A percentile compares a stretch with the other conserved stretches of the same genome.
Evolutionary conservation across 64 coral and sea anemone species (phyloP).

Genomic region (Stichodactyla mertensii): DNA sequence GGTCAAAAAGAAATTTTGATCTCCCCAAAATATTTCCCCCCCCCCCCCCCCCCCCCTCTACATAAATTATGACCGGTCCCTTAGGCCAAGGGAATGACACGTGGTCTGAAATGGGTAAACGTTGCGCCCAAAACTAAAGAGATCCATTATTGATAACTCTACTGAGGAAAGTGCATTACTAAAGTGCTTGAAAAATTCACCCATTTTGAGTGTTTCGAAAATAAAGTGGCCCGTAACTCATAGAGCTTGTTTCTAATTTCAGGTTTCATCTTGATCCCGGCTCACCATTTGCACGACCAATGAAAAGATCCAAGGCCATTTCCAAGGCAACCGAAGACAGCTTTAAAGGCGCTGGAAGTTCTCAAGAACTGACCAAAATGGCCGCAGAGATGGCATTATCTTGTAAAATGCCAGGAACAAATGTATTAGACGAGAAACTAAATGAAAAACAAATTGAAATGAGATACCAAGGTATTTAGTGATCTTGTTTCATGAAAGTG

Average conservation of each 20-base stretch:
- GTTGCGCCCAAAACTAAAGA: too few relatives aligned
- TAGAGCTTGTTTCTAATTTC: not conserved
- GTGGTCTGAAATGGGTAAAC: too few relatives aligned
- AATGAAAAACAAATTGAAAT: slow-evolving; percentile 64
- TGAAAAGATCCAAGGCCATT: slow-evolving; percentile 51
- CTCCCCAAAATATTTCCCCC: too few relatives aligned
- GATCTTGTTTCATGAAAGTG: too few relatives aligned
- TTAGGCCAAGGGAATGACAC: too few relatives aligned
- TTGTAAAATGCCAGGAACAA: slow-evolving; percentile 21
- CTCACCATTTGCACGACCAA: slow-evolving; percentile 66
- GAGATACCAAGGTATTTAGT: slow-evolving; percentile 64
- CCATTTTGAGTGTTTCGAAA: too few relatives aligned
- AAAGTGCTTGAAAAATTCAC: too few relatives aligned
- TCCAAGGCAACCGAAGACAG: slow-evolving; percentile 11
- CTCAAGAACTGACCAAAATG: slow-evolving; percentile 41
- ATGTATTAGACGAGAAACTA: slow-evolving; percentile 60
- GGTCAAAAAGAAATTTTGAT: too few relatives aligned
- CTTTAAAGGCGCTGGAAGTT: slow-evolving; percentile 25
- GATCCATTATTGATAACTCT: too few relatives aligned
- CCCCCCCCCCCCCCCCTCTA: too few relatives aligned
- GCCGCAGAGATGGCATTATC: slow-evolving; percentile 1
- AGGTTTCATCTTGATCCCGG: slow-evolving; percentile 70
- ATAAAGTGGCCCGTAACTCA: not conserved
- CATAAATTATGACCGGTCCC: too few relatives aligned
- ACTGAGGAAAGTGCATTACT: too few relatives aligned